Evolutionary conservation across 1,140 invertebrate species (phyloP).

Genomic region (Epicauta chinensis): DNA sequence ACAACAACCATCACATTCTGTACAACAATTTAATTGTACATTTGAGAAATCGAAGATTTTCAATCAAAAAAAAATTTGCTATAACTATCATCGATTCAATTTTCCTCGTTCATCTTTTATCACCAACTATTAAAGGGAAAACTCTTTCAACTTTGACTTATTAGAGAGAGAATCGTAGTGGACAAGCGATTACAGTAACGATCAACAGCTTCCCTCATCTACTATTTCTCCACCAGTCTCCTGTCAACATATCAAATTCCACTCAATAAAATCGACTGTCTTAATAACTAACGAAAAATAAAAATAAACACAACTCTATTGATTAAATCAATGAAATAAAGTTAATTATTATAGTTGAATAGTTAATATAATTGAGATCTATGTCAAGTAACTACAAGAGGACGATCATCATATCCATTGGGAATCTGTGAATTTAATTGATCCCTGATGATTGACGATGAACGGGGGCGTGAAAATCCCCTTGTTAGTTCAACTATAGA

Average conservation of each 20-base stretch:
- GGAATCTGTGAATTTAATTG: slow-evolving; percentile 9
- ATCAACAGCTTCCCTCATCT: slow-evolving; percentile 26
- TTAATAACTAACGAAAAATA: background rate
- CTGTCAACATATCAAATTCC: background rate
- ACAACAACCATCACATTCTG: too few species aligned
- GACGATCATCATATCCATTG: background rate
- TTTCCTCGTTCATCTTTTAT: too few species aligned
- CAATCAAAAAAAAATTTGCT: too few species aligned
- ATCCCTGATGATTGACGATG: slow-evolving; percentile 7
- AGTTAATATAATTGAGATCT: slow-evolving; percentile 10
- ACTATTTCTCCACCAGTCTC: slow-evolving; percentile 10
- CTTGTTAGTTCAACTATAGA: too few species aligned
- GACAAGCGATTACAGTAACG: slow-evolving; percentile 35
- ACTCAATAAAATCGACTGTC: too few species aligned
- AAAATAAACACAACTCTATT: background rate
- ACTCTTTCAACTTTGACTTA: slow-evolving; percentile 23
- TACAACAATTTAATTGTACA: too few species aligned
- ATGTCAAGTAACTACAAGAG: background rate
- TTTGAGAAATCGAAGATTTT: too few species aligned
- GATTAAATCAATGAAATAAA: slow-evolving; percentile 1
- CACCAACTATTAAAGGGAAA: too few species aligned
- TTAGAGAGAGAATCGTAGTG: slow-evolving; percentile 32
- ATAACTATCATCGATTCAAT: too few species aligned
- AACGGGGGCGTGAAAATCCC: background rate
- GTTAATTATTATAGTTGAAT: slow-evolving; percentile 5